phyloP scores from a whole-genome alignment of 2,797 vertebrate species.

The Sylvilagus floridanus region DNA sequence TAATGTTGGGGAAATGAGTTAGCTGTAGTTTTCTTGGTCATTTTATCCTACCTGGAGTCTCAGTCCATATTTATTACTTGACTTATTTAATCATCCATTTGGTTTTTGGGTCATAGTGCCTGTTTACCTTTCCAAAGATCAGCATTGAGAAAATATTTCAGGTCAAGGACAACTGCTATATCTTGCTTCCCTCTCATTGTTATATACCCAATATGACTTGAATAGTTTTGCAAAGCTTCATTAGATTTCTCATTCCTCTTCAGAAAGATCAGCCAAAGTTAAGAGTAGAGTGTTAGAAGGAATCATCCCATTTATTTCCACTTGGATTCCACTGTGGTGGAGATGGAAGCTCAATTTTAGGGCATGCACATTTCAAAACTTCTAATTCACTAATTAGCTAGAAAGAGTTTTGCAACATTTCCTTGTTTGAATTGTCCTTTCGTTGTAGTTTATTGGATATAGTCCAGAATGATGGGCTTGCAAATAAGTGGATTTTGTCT shows the following conservation, averaged over 20 bases:
- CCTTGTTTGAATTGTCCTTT: not conserved
- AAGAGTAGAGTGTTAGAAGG: not conserved
- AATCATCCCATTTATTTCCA: not conserved
- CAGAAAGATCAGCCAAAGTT: not conserved
- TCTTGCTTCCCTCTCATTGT: not conserved
- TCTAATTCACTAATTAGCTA: not conserved
- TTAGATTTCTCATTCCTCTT: not conserved
- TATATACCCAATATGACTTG: not conserved
- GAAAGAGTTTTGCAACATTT: not conserved
- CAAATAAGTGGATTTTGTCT: not conserved
- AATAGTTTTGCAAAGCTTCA: not conserved
- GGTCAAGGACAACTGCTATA: not conserved
- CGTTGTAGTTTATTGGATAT: not conserved
- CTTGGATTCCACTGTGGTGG: not conserved
- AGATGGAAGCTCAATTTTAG: not conserved
- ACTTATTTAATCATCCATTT: not conserved
- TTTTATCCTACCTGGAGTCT: not conserved
- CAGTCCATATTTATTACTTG: constrained; percentile 29
- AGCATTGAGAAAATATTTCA: not conserved
- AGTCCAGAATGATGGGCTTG: not conserved
- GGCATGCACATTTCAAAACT: not conserved
- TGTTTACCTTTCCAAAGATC: not conserved
- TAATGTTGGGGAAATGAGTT: not conserved
- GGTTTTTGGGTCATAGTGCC: constrained; percentile 4
- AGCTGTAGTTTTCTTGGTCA: not conserved